phyloP scores from a whole-genome alignment of 2,797 vertebrate genomes.

The Phoebastria nigripes region DNA sequence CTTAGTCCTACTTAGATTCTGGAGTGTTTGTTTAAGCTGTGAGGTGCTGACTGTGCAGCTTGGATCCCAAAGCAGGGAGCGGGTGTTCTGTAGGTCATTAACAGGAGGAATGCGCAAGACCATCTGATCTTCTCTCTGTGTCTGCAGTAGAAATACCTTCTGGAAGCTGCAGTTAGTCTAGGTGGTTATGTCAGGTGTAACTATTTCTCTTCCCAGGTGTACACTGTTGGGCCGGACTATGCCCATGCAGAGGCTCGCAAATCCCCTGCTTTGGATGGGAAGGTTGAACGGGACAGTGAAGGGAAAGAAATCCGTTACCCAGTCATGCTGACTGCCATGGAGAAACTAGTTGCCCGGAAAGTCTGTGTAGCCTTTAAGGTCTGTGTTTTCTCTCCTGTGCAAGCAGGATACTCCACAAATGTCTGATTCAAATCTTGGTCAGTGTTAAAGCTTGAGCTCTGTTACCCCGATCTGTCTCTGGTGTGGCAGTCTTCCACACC shows the following conservation, averaged over 20 bases:
- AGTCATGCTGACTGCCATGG: constrained; percentile 98
- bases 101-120: not conserved
- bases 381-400: not conserved
- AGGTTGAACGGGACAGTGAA: constrained; percentile 96
- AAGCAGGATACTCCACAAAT: not conserved
- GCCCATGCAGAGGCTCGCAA: constrained; percentile 97
- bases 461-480: not conserved
- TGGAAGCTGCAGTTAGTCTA: not conserved
- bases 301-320: constrained; percentile 98
- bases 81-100: not conserved
- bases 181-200: not conserved
- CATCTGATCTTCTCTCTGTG: not conserved
- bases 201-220: constrained; percentile 82
- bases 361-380: constrained; percentile 98
- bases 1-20: not conserved
- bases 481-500: accelerated
- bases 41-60: not conserved
- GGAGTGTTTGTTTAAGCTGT: not conserved
- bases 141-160: not conserved
- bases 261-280: constrained; percentile 94
- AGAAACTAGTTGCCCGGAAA: constrained; percentile 96
- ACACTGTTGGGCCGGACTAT: constrained; percentile 97
- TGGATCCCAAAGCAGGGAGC: accelerated
- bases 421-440: accelerated
- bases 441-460: not conserved